Evolutionary conservation across 2,888 invertebrate genomes (phyloP), one percentile per base, ranked within the genome.

Genomic region (Erebia epiphron): DNA sequence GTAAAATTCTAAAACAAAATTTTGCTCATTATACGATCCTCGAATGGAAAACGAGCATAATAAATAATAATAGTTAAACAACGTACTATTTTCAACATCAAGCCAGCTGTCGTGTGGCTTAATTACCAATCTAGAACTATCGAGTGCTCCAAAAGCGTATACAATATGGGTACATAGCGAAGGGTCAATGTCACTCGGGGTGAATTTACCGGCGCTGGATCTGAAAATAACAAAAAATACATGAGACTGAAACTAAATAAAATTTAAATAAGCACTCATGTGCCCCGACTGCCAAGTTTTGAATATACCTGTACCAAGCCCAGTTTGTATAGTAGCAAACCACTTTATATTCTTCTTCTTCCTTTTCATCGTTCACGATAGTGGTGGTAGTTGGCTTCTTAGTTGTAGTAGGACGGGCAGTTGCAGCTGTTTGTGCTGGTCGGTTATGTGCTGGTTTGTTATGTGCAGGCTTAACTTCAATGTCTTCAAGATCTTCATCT

Each of bases 281-380:
- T 14, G 18, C 18, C 41, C 2, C 0, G 46, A 11, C 3, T 13
- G 46, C 46, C 46, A 41, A 56, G 57, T 26, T 14, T 43, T 43
- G 9, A 49, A 58, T 21, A 79, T 85, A 94, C 94, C 94, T 93
- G 87, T 98, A 98, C 97, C 98, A 98, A 41, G 98, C 97, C 98
- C 98, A 98, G 83, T 98, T 98, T 0, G 98, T 98, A 85, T 98
- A 98, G 83, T 98, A 98, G 81, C 98, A 98, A 5, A 98, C 96
- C 0, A 98, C 96, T 91, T 97, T 98, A 80, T 94, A 97, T 70
- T 84, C 82, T 75, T 90, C 90, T 73, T 88, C 86, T 69, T 89
- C 89, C 73, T 88, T 86, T 69, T 82, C 81, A 64, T 83, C 78
- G 14, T 82, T 79, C 2, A 67, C 73, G 14, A 77, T 73, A 66